Evolutionary conservation across 2,888 invertebrate species (phyloP).

Genomic region (Pollenia labialis): DNA sequence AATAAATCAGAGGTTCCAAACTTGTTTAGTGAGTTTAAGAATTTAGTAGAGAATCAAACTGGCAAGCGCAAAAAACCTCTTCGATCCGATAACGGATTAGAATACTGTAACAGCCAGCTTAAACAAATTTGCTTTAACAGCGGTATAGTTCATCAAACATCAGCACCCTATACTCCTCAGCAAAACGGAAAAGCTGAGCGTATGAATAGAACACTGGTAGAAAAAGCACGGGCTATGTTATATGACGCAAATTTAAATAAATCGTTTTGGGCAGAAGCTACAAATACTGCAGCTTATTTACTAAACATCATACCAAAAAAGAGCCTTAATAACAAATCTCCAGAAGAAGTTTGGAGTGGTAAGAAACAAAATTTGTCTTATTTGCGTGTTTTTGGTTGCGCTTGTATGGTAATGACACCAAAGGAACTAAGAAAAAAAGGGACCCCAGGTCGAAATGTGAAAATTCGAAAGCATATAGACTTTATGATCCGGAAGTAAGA

Average conservation of each 20-base stretch:
- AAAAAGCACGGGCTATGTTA: slow-evolving; percentile 52
- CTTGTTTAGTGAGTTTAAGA: slow-evolving; percentile 37
- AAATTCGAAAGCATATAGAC: slow-evolving; percentile 32
- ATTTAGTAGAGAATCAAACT: slow-evolving; percentile 42
- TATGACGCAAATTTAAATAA: slow-evolving; percentile 50
- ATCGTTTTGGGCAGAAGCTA: slow-evolving; percentile 53
- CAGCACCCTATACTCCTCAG: slow-evolving; percentile 36
- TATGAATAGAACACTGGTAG: slow-evolving; percentile 47
- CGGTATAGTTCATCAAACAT: slow-evolving; percentile 44
- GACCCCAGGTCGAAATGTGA: slow-evolving; percentile 39
- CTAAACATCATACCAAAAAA: slow-evolving; percentile 38
- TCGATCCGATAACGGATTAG: slow-evolving; percentile 29
- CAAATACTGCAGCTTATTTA: slow-evolving; percentile 51
- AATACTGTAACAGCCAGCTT: slow-evolving; percentile 32
- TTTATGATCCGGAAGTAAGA: slow-evolving; percentile 31
- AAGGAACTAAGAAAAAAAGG: slow-evolving; percentile 41
- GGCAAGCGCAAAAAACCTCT: slow-evolving; percentile 27
- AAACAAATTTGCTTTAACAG: slow-evolving; percentile 29
- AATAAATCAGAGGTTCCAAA: slow-evolving; percentile 37
- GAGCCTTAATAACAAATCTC: not conserved
- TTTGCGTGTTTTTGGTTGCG: slow-evolving; percentile 56
- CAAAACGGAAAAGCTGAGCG: slow-evolving; percentile 51
- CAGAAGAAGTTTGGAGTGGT: slow-evolving; percentile 27
- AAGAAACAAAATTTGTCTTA: slow-evolving; percentile 21
- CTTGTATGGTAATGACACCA: slow-evolving; percentile 41